These are phyloP conservation scores for Nysson spinosus DNA, from an alignment of 2,888 invertebrate species.

Conservation along the genomic window DNA sequence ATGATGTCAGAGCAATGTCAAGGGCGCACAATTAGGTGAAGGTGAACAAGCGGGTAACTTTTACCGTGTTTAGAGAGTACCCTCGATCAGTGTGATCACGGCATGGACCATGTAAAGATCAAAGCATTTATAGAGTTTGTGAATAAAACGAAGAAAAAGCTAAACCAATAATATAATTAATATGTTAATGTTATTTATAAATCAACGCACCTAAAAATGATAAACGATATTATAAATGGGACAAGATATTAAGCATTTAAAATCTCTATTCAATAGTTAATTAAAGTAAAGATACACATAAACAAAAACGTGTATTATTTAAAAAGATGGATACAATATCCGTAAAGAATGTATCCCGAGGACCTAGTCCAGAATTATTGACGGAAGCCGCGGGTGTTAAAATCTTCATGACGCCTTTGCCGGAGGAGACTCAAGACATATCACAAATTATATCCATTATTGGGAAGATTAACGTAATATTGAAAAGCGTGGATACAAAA, in stretches of 20 bases:
- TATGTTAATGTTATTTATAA: slow-evolving; percentile 3
- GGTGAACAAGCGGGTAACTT: slow-evolving; percentile 66
- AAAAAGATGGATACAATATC: too few species aligned
- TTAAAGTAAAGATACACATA: not conserved
- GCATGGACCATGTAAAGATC: slow-evolving; percentile 20
- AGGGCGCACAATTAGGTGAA: slow-evolving; percentile 65
- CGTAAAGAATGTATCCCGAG: too few species aligned
- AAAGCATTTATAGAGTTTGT: not conserved
- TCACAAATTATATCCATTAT: too few species aligned
- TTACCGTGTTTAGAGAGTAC: slow-evolving; percentile 50
- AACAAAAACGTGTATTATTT: too few species aligned
- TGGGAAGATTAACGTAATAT: slow-evolving; percentile 39
- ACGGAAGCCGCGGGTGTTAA: slow-evolving; percentile 60
- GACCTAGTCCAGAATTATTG: slow-evolving; percentile 44
- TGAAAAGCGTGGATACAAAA: slow-evolving; percentile 19
- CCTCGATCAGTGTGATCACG: slow-evolving; percentile 24
- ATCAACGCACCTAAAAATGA: not conserved
- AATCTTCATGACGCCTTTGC: slow-evolving; percentile 54
- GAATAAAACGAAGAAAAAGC: not conserved
- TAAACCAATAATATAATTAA: slow-evolving; percentile 2
- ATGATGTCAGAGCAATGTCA: slow-evolving; percentile 58
- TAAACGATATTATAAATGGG: not conserved
- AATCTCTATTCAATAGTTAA: not conserved
- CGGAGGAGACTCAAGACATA: slow-evolving; percentile 20
- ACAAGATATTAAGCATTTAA: slow-evolving; percentile 9